phyloP scores from a whole-genome alignment of 2,888 invertebrate genomes.

The Dicyrtomina minuta region DNA sequence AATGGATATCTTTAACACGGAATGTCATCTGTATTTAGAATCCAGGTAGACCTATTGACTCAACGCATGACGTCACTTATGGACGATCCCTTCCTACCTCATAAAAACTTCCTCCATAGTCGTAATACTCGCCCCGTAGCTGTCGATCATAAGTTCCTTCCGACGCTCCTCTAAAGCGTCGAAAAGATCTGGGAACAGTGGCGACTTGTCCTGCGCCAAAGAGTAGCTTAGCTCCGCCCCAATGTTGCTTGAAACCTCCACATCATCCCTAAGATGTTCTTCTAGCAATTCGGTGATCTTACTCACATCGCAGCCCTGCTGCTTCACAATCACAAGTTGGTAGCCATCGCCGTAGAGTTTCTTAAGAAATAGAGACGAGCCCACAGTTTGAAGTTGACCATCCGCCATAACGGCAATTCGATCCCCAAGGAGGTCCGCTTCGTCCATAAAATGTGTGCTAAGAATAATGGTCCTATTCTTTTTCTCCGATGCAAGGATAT shows the following conservation, averaged over 20 bases:
- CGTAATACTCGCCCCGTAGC: conserved; percentile 81
- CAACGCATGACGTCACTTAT: too few relatives aligned
- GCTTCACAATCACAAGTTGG: conserved; percentile 68
- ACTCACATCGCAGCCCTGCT: too few relatives aligned
- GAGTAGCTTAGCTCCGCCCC: conserved; percentile 76
- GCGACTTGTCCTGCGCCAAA: conserved; percentile 66
- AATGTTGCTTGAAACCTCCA: conserved; percentile 66
- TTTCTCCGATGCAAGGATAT: conserved; percentile 59
- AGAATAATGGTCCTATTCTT: conserved; percentile 73
- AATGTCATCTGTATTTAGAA: too few relatives aligned
- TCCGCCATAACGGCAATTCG: too few relatives aligned
- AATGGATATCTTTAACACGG: too few relatives aligned
- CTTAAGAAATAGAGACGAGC: conserved; percentile 84
- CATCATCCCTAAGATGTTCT: conserved; percentile 66
- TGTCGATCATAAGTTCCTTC: conserved; percentile 65
- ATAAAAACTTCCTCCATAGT: conserved; percentile 88
- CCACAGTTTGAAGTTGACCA: too few relatives aligned
- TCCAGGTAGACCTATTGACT: too few relatives aligned
- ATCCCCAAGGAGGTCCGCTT: too few relatives aligned
- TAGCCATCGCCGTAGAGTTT: conserved; percentile 70
- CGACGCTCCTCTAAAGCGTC: conserved; percentile 66
- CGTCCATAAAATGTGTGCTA: conserved; percentile 62
- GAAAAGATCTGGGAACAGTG: conserved; percentile 69
- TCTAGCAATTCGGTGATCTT: conserved; percentile 65
- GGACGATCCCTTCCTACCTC: too few relatives aligned